Percentiles rank a stretch among this genome's conserved stretches.
These are phyloP conservation scores for Drosophila pectinifera DNA, from an alignment of 1,140 invertebrate species.

Conservation along the genomic window DNA sequence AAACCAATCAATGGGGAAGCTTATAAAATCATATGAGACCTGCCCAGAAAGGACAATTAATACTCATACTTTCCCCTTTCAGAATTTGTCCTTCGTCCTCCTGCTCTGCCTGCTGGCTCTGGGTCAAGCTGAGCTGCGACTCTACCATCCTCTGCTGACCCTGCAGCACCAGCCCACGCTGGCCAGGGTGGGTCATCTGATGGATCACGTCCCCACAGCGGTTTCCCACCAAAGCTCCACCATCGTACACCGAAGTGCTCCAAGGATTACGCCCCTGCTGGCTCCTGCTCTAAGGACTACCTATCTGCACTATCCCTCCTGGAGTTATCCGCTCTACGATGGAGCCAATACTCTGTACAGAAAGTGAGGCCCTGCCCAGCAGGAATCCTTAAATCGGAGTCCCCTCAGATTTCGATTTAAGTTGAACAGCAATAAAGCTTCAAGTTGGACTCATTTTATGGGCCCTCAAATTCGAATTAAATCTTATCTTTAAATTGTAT, in stretches of 20 bases:
- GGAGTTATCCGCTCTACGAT: slow-evolving; percentile 33
- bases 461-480: not conserved
- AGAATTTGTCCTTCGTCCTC: slow-evolving; percentile 15
- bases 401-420: not conserved
- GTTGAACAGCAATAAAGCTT: not conserved
- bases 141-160: slow-evolving; percentile 41
- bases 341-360: slow-evolving; percentile 29
- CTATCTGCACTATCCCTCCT: slow-evolving; percentile 28
- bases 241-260: slow-evolving; percentile 72
- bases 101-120: slow-evolving; percentile 20
- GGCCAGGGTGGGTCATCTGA: slow-evolving; percentile 49
- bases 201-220: slow-evolving; percentile 68
- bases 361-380: slow-evolving; percentile 20
- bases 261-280: slow-evolving; percentile 37
- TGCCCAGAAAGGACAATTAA: not conserved
- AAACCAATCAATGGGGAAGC: not conserved
- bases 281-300: slow-evolving; percentile 23
- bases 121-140: slow-evolving; percentile 13
- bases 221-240: slow-evolving; percentile 85
- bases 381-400: not conserved
- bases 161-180: slow-evolving; percentile 38
- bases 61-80: not conserved
- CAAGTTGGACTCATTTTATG: too few species aligned
- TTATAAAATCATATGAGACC: too few species aligned
- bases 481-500: too few species aligned